Evolutionary conservation across 2,888 invertebrate genomes (phyloP).

Genomic region (Microplitis manilae): DNA sequence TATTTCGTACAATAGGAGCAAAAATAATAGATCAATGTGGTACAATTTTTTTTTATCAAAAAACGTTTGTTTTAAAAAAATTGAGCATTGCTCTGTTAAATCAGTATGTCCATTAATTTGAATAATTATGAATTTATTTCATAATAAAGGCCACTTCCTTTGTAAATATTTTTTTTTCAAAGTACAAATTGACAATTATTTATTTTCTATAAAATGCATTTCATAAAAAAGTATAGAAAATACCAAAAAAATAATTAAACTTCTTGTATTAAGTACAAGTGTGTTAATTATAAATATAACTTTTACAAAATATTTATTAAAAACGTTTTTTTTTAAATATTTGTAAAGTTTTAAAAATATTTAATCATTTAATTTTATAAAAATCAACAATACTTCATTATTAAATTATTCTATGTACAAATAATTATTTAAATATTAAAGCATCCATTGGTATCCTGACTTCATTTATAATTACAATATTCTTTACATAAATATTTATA

Average conservation of each 20-base stretch:
- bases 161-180: slow-evolving; percentile 37
- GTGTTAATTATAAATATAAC: neutral
- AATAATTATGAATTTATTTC: neutral
- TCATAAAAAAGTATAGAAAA: slow-evolving; percentile 68
- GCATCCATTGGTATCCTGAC: neutral
- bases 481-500: neutral
- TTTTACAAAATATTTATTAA: neutral
- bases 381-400: neutral
- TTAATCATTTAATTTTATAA: neutral
- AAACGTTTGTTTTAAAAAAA: neutral
- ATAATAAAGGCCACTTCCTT: slow-evolving; percentile 38
- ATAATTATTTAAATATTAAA: neutral
- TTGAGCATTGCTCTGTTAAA: neutral
- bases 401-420: neutral
- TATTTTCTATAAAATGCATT: slow-evolving; percentile 61
- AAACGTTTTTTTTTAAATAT: neutral
- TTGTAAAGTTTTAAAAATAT: neutral
- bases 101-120: neutral
- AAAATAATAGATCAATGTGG: neutral
- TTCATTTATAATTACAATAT: neutral
- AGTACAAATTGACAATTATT: slow-evolving; percentile 53
- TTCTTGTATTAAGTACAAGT: neutral
- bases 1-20: neutral
- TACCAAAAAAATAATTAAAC: slow-evolving; percentile 44
- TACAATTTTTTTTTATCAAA: neutral